phyloP scores from a whole-genome alignment of 2,888 invertebrate species.

The Dichetophora obliterata region DNA sequence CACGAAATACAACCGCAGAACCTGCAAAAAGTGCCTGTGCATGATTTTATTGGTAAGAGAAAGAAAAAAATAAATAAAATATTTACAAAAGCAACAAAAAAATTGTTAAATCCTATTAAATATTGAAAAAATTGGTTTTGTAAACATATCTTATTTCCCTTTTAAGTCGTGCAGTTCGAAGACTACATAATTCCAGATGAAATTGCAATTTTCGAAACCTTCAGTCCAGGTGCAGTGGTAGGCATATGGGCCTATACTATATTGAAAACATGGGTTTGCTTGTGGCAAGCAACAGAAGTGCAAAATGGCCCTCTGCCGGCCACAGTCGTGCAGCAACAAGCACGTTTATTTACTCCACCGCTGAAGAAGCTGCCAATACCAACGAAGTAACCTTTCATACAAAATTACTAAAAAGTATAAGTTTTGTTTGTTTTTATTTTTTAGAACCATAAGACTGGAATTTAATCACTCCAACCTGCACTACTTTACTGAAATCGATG shows the following conservation, averaged over 20 bases:
- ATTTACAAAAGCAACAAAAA: too few relatives aligned
- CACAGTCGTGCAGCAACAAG: constrained; percentile 72
- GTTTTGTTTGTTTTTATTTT: constrained; percentile 47
- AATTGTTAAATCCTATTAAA: too few relatives aligned
- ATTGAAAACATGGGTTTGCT: constrained; percentile 75
- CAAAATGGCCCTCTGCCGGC: constrained; percentile 45
- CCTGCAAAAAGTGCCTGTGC: constrained; percentile 75
- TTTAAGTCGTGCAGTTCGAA: constrained; percentile 66
- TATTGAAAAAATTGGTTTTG: too few relatives aligned
- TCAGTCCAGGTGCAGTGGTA: constrained; percentile 86
- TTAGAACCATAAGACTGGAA: constrained; percentile 84
- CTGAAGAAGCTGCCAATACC: constrained; percentile 74
- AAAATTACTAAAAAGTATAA: neutral
- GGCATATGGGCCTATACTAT: constrained; percentile 80
- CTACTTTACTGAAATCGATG: constrained; percentile 91
- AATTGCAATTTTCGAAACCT: constrained; percentile 85
- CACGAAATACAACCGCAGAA: constrained; percentile 83
- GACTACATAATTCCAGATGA: constrained; percentile 67
- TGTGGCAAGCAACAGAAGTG: constrained; percentile 78
- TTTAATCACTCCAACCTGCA: constrained; percentile 85
- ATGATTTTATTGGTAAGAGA: constrained; percentile 83
- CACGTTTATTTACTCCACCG: constrained; percentile 83
- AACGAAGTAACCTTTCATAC: constrained; percentile 71
- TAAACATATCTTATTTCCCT: too few relatives aligned
- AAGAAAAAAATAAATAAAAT: neutral